phyloP scores from a whole-genome alignment of 2,888 invertebrate species.

The Clunio marinus region DNA sequence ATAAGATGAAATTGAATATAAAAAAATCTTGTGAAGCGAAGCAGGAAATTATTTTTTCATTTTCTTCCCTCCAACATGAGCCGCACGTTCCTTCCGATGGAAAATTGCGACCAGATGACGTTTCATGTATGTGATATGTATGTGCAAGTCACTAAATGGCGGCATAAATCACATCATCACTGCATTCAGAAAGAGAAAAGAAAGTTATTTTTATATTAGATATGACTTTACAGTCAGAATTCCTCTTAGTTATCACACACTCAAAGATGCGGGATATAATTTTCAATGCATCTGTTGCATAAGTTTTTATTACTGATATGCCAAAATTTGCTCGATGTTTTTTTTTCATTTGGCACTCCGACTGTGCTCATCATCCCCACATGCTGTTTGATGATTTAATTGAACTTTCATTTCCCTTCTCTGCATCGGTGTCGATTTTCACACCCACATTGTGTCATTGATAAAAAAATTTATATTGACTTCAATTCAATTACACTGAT shows the following conservation, averaged over 20 bases:
- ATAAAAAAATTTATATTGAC: not conserved
- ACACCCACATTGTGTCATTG: not conserved
- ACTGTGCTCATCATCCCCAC: not conserved
- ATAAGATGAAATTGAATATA: slow-evolving; percentile 9
- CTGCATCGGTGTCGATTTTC: slow-evolving; percentile 4
- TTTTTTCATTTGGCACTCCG: too few species aligned
- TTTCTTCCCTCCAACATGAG: not conserved
- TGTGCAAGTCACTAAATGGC: slow-evolving; percentile 3
- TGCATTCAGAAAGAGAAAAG: slow-evolving; percentile 14
- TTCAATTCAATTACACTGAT: slow-evolving; percentile 11
- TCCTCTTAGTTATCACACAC: not conserved
- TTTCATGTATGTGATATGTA: slow-evolving; percentile 18
- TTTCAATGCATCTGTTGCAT: slow-evolving; percentile 29
- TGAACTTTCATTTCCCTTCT: slow-evolving; percentile 14
- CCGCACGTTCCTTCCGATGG: not conserved
- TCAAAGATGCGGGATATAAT: not conserved
- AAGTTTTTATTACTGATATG: not conserved
- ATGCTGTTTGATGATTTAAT: slow-evolving; percentile 22
- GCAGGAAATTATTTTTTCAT: slow-evolving; percentile 22
- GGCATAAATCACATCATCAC: slow-evolving; percentile 31
- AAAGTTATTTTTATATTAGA: not conserved
- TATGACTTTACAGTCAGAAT: too few species aligned
- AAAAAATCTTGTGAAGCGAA: slow-evolving; percentile 6
- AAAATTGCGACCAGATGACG: slow-evolving; percentile 30
- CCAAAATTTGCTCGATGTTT: not conserved